phyloP scores from a whole-genome alignment of 2,888 invertebrate genomes.

The Bombyx huttoni region DNA sequence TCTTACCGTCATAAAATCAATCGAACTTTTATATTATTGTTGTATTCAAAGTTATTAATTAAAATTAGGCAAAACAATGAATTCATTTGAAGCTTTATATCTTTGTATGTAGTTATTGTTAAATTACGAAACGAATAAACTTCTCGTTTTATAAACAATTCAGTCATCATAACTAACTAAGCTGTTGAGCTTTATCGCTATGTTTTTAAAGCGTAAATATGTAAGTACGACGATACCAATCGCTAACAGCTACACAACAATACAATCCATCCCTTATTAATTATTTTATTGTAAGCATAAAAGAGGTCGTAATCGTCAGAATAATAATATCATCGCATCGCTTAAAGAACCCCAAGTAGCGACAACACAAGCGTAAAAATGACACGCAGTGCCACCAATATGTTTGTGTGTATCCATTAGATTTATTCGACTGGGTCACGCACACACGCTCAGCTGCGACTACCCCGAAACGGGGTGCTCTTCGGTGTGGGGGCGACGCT shows the following conservation, averaged over 20 bases:
- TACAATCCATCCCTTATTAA: slow-evolving; percentile 71
- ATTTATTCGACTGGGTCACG: slow-evolving; percentile 72
- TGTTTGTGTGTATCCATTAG: slow-evolving; percentile 69
- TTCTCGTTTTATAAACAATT: slow-evolving; percentile 23
- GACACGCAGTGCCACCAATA: slow-evolving; percentile 63
- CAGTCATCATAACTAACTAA: slow-evolving; percentile 27
- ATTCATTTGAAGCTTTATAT: not conserved
- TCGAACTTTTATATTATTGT: too few species aligned
- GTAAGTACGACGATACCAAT: slow-evolving; percentile 61
- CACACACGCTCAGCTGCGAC: slow-evolving; percentile 34
- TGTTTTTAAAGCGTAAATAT: slow-evolving; percentile 50
- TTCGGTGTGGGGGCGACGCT: slow-evolving; percentile 50
- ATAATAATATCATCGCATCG: slow-evolving; percentile 70
- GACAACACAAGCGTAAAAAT: slow-evolving; percentile 71
- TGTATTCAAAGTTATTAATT: too few species aligned
- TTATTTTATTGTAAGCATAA: slow-evolving; percentile 72
- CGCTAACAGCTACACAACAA: slow-evolving; percentile 56
- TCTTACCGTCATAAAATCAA: not conserved
- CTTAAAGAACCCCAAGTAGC: slow-evolving; percentile 69
- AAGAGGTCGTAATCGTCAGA: slow-evolving; percentile 71
- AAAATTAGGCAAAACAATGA: too few species aligned
- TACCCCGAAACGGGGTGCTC: slow-evolving; percentile 59
- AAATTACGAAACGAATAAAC: slow-evolving; percentile 3
- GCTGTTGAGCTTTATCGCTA: slow-evolving; percentile 46
- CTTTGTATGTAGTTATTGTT: slow-evolving; percentile 1